phyloP scores from a whole-genome alignment of 2,113 vertebrate genomes.

The Athene cunicularia region DNA sequence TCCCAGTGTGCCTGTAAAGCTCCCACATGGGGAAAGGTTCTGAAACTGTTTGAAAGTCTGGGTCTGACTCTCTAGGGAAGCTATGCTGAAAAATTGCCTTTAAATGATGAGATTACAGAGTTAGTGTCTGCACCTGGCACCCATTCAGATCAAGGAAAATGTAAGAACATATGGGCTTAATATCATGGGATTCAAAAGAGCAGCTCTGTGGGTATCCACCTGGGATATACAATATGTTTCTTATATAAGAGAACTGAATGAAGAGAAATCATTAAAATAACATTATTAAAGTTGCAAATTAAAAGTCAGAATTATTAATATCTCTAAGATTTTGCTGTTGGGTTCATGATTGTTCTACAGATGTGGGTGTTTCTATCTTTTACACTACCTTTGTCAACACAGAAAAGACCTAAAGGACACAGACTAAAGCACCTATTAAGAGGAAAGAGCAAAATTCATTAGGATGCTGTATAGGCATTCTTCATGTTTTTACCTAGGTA shows the following conservation, averaged over 20 bases:
- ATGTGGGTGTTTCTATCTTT: background rate
- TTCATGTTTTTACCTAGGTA: background rate
- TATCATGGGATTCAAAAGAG: background rate
- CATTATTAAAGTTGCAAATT: background rate
- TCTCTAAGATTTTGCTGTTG: background rate
- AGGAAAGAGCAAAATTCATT: background rate
- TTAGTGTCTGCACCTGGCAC: background rate
- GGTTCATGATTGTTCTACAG: background rate
- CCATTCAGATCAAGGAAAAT: background rate
- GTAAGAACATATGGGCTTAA: background rate
- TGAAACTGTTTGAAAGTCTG: background rate
- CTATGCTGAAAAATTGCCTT: background rate
- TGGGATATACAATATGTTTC: background rate
- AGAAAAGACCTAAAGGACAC: background rate
- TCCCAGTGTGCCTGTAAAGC: background rate
- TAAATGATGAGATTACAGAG: background rate
- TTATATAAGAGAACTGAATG: background rate
- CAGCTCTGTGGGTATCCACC: background rate
- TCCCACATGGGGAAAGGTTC: background rate
- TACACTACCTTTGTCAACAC: background rate
- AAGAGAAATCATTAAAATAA: background rate
- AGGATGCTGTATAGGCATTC: background rate
- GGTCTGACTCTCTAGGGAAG: background rate
- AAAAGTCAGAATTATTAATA: background rate
- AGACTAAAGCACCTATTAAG: background rate